Evolutionary conservation across 2,113 vertebrate species (phyloP).

Genomic region (Cyphomyrus plagiostoma): DNA sequence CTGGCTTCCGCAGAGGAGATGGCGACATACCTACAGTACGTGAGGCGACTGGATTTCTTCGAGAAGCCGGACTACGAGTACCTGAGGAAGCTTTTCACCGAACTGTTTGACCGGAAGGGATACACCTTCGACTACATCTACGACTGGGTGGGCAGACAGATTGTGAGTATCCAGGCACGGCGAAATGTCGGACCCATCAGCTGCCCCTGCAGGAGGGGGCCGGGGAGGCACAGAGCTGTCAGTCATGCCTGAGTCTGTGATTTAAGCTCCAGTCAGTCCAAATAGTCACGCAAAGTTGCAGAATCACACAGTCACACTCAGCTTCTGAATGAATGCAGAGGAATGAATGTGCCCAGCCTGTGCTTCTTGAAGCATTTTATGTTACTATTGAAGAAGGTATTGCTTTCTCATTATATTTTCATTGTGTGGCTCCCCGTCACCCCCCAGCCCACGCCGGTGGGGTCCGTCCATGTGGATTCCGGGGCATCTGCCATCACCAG

Average conservation of each 20-base stretch:
- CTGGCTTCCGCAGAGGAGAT: slow-evolving; percentile 79
- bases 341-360: not conserved
- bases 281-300: not conserved
- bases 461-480: slow-evolving; percentile 88
- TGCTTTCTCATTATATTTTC: not conserved
- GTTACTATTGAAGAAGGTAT: not conserved
- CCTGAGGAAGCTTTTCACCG: slow-evolving; percentile 88
- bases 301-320: not conserved
- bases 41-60: slow-evolving; percentile 93
- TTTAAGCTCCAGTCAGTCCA: not conserved
- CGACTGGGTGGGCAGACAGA: slow-evolving; percentile 95
- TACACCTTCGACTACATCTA: slow-evolving; percentile 96
- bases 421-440: not conserved
- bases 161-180: slow-evolving; percentile 70
- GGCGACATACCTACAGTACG: slow-evolving; percentile 95
- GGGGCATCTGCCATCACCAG: slow-evolving; percentile 82
- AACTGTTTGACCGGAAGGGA: slow-evolving; percentile 94
- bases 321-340: not conserved
- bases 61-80: slow-evolving; percentile 98
- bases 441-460: slow-evolving; percentile 88
- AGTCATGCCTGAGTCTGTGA: not conserved
- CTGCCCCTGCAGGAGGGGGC: not conserved
- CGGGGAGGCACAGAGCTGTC: not conserved
- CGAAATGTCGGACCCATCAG: not conserved
- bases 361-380: not conserved